Conservation (phyloP, 2,888 invertebrate genomes). For the Eueremaeus valkanovi region DNA sequence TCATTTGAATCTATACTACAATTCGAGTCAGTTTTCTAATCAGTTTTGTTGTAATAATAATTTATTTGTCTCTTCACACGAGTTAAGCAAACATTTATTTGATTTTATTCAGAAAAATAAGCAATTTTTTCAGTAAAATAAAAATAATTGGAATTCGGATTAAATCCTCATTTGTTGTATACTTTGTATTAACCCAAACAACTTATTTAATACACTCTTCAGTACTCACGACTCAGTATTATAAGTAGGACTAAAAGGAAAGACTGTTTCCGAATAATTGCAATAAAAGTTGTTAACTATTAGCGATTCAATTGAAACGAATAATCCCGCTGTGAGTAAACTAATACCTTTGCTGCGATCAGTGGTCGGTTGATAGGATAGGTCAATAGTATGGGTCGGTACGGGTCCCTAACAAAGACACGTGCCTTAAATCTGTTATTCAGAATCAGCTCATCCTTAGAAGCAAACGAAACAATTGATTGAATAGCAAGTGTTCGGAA, state of each 20-base stretch:
- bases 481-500: constrained; percentile 18
- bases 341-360: constrained; percentile 22
- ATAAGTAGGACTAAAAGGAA: background rate
- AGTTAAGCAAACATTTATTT: no score
- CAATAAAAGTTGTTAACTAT: constrained; percentile 30
- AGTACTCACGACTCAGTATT: background rate
- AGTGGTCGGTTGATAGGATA: constrained; percentile 1
- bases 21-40: no score
- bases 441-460: constrained; percentile 5
- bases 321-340: constrained; percentile 30
- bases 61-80: background rate
- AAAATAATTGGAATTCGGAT: background rate
- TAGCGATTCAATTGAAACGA: constrained; percentile 17
- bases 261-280: constrained; percentile 19
- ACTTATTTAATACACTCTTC: constrained; percentile 21
- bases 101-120: background rate
- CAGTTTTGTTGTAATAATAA: no score
- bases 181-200: background rate
- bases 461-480: background rate
- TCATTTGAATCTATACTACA: no score
- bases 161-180: background rate
- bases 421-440: constrained; percentile 33
- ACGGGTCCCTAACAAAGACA: constrained; percentile 17
- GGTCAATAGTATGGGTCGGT: background rate
- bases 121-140: background rate